Conservation (phyloP, 2,888 invertebrate genomes). For the Molorchus minor region DNA sequence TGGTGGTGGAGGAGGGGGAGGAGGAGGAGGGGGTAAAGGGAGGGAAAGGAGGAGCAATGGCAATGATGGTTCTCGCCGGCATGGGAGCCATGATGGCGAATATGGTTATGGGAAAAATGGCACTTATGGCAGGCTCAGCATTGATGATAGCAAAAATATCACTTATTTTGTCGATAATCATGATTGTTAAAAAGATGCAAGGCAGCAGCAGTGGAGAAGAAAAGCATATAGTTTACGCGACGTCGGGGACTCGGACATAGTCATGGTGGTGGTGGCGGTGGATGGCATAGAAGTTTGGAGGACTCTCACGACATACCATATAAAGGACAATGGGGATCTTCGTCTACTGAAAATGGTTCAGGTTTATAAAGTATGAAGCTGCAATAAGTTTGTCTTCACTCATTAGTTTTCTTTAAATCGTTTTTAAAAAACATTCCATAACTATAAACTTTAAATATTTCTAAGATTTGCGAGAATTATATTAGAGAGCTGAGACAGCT, state of each 20-base stretch:
- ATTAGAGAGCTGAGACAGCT: too few species aligned
- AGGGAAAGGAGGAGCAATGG: slow-evolving; percentile 64
- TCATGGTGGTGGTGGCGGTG: slow-evolving; percentile 55
- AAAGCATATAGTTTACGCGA: slow-evolving; percentile 65
- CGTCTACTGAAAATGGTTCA: slow-evolving; percentile 39
- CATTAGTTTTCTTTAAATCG: background rate
- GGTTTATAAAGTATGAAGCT: slow-evolving; percentile 42
- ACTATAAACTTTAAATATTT: background rate
- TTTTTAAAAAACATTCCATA: background rate
- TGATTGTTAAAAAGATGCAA: slow-evolving; percentile 71
- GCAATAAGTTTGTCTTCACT: background rate
- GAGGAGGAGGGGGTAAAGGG: slow-evolving; percentile 54
- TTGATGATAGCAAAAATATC: slow-evolving; percentile 74
- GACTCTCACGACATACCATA: slow-evolving; percentile 77
- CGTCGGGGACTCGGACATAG: slow-evolving; percentile 56
- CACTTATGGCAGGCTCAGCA: slow-evolving; percentile 73
- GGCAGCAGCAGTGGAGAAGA: slow-evolving; percentile 65
- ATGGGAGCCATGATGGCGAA: slow-evolving; percentile 73
- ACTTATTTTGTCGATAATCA: slow-evolving; percentile 68
- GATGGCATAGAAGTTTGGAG: slow-evolving; percentile 68
- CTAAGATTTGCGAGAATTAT: background rate
- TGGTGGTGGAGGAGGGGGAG: slow-evolving; percentile 49
- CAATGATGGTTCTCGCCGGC: slow-evolving; percentile 70
- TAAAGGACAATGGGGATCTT: slow-evolving; percentile 65
- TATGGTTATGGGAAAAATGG: slow-evolving; percentile 74